Conservation (phyloP, 2,797 vertebrate genomes). For the Loris lydekkerianus region DNA sequence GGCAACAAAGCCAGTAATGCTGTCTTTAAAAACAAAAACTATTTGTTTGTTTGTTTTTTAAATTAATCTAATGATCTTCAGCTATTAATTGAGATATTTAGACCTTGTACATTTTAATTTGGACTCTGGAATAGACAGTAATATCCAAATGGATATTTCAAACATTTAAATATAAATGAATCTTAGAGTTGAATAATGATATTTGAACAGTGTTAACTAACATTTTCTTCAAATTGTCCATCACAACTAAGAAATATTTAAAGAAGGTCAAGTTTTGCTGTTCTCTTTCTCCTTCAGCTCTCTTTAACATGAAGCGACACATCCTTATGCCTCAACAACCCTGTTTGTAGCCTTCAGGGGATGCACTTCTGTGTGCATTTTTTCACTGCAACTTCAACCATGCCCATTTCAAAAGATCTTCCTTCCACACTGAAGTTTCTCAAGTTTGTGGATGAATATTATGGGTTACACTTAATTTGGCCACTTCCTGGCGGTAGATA, state of each 20-base stretch:
- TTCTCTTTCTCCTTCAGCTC: not conserved
- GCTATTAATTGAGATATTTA: not conserved
- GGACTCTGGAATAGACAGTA: not conserved
- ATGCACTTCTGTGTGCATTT: not conserved
- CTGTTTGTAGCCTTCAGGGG: slow-evolving; percentile 27
- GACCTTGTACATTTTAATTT: not conserved
- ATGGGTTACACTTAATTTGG: not conserved
- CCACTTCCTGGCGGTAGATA: not conserved
- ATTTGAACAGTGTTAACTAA: not conserved
- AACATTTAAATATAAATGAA: slow-evolving; percentile 7
- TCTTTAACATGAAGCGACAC: not conserved
- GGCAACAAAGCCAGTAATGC: not conserved
- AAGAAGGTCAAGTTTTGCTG: not conserved
- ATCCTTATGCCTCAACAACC: not conserved
- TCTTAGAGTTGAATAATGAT: not conserved
- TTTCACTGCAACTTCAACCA: slow-evolving; percentile 4
- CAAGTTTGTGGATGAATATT: not conserved
- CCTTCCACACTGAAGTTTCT: not conserved
- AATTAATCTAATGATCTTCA: not conserved
- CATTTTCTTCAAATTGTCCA: not conserved
- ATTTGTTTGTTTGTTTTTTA: not conserved
- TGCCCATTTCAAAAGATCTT: not conserved
- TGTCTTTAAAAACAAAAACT: not conserved
- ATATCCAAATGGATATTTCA: not conserved
- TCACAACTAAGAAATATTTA: slow-evolving; percentile 40